phyloP scores from a whole-genome alignment of 1,140 invertebrate genomes.

The Planococcus citri region DNA sequence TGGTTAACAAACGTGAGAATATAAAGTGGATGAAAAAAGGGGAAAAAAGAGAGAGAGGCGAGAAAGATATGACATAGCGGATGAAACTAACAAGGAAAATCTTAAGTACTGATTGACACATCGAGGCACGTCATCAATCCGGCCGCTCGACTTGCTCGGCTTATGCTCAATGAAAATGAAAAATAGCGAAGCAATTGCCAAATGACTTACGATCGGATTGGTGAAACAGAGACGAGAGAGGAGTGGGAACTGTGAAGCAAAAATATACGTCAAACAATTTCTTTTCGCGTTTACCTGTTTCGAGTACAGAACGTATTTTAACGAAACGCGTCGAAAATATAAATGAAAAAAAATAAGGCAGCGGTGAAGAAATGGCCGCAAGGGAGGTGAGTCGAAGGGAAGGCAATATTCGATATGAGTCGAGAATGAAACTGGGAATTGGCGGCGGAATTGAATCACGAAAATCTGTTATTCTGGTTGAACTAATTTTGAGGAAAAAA shows the following conservation, averaged over 20 bases:
- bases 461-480: slow-evolving; percentile 1
- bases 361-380: background rate
- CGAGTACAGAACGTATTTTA: background rate
- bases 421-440: background rate
- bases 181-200: background rate
- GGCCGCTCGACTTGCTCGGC: background rate
- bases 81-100: too few relatives aligned
- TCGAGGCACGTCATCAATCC: too few relatives aligned
- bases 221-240: background rate
- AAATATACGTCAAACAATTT: background rate
- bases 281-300: background rate
- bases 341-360: background rate
- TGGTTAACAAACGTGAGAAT: too few relatives aligned
- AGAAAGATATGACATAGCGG: too few relatives aligned
- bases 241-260: background rate
- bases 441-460: background rate
- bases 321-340: background rate
- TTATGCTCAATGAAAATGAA: background rate
- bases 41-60: too few relatives aligned
- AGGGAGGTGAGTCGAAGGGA: background rate
- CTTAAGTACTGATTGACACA: background rate
- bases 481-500: background rate
- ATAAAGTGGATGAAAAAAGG: too few relatives aligned
- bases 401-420: background rate
- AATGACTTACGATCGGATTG: background rate